Evolutionary conservation across 2,888 invertebrate species (phyloP), one percentile per base, ranked within the genome.

Genomic region (Brachypalpus laphriformis): DNA sequence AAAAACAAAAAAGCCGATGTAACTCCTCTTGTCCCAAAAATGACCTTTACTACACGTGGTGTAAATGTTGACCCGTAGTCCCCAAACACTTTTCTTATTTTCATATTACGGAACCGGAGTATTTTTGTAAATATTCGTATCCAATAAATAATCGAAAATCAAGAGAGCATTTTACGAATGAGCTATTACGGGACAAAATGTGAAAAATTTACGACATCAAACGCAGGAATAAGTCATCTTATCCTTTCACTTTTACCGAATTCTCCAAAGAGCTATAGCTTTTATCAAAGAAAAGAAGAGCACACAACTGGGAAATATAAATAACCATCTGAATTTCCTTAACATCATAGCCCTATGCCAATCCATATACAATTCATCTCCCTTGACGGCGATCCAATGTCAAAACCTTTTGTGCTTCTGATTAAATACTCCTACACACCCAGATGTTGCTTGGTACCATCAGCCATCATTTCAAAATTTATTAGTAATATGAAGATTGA

Each of bases 401-500:
- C 16, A 31, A n/a, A 18, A 56, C 34, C 16, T 16, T 45, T 42
- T 18, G 25, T 45, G 28, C n/a, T 47, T 31, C 45, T 63, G 63
- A 63, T 63, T 47, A 63, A 63, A 28, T 47, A 14, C 45, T n/a
- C 45, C 42, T 20, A 45, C 28, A 42, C 25, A 45, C 42, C 18
- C 54, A 54, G 18, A 56, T 18, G 28, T 9, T 18, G 45, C 11
- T 51, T 25, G 31, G 18, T 31, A 45, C 37, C 34, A 34, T 45
- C 45, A 70, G n/a, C 49, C 57, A 49, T 72, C 49, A 49, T 37
- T 49, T 45, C 22, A 16, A n/a, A 70, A 72, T 72, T 74, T 65
- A 74, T 74, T 56, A 65, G 74, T n/a, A 31, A 42, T 56, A 70
- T 70, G 28, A 42, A 56, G 56, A 70, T 70, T 56, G 70, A 70